These are phyloP conservation scores for Glaucidium brasilianum DNA, from an alignment of 2,113 vertebrate species.

Conservation along the genomic window DNA sequence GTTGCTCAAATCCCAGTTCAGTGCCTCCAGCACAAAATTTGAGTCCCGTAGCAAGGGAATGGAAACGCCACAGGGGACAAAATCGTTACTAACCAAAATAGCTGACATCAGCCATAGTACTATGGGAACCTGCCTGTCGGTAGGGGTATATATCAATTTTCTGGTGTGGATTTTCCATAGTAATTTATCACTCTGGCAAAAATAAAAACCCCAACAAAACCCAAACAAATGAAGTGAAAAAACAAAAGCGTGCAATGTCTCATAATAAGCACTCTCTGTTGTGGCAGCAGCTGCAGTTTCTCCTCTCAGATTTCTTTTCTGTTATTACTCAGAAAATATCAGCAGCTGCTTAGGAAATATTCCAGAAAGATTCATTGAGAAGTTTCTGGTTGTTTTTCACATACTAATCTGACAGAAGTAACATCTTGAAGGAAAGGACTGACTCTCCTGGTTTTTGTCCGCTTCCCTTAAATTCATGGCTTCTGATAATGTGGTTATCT, in stretches of 20 bases:
- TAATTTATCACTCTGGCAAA: not conserved
- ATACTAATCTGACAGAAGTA: slow-evolving; percentile 25
- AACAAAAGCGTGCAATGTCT: not conserved
- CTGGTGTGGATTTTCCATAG: slow-evolving; percentile 3
- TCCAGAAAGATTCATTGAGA: slow-evolving; percentile 50
- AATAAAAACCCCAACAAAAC: slow-evolving; percentile 29
- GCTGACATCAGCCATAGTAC: not conserved
- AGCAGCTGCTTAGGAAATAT: slow-evolving; percentile 62
- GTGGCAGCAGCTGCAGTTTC: slow-evolving; percentile 62
- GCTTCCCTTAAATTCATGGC: not conserved
- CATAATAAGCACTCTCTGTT: slow-evolving; percentile 46
- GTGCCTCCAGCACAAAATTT: not conserved
- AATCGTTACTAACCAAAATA: not conserved
- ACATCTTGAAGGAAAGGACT: not conserved
- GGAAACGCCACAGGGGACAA: not conserved
- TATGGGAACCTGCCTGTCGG: not conserved
- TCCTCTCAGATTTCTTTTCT: slow-evolving; percentile 60
- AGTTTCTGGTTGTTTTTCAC: slow-evolving; percentile 27
- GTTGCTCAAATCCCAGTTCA: not conserved
- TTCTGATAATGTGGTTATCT: not conserved
- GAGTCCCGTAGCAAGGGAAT: not conserved
- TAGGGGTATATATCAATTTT: not conserved
- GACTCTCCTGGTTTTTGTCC: not conserved
- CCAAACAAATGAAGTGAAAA: slow-evolving; percentile 43
- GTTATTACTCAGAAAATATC: slow-evolving; percentile 48